Evolutionary conservation across 2,888 invertebrate species (phyloP).

Genomic region (Rambutsinella grinnellia): DNA sequence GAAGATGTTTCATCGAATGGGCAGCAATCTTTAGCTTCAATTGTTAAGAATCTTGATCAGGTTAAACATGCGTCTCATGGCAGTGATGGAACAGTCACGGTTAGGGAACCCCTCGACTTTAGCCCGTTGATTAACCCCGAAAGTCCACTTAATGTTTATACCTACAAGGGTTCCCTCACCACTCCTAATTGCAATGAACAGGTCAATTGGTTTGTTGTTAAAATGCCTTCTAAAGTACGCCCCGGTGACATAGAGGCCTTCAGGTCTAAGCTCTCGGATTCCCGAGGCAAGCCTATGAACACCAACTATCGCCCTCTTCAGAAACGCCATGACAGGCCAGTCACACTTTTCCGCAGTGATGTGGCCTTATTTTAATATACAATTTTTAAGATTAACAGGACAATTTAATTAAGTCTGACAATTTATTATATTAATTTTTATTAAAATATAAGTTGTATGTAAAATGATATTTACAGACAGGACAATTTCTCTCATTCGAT

Average conservation of each 20-base stretch:
- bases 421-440: no score
- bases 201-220: constrained; percentile 14
- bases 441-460: no score
- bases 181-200: constrained; percentile 21
- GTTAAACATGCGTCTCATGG: neutral
- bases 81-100: neutral
- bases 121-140: neutral
- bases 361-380: no score
- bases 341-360: no score
- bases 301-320: neutral
- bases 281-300: neutral
- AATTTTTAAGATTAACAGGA: no score
- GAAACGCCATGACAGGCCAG: neutral
- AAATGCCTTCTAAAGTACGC: neutral
- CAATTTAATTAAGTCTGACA: no score
- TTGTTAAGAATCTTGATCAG: constrained; percentile 4
- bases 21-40: neutral
- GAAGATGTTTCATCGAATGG: neutral
- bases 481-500: no score
- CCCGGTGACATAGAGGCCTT: neutral
- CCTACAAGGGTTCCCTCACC: constrained; percentile 20
- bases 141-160: neutral
- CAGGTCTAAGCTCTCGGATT: neutral
- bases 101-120: neutral
- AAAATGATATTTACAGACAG: no score